Conservation (phyloP, 92 coral and sea anemone genomes). For the Montipora capitata region DNA sequence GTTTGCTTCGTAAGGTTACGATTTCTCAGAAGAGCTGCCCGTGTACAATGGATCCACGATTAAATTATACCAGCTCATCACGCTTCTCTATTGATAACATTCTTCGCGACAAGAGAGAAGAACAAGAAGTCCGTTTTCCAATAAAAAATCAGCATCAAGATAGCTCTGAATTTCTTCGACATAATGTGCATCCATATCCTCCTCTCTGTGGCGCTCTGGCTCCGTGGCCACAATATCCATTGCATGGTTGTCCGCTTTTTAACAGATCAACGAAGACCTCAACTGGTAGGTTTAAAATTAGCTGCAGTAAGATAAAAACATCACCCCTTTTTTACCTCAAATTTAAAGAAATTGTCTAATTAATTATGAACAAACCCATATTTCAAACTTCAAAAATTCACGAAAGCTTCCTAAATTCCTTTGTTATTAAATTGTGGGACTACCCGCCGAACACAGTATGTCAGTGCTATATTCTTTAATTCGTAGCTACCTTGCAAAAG, state of each 20-base stretch:
- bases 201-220: not conserved
- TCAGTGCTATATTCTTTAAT: too few species aligned
- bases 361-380: not conserved
- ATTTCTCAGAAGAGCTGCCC: not conserved
- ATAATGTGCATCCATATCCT: not conserved
- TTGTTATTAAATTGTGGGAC: too few species aligned
- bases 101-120: constrained; percentile 35
- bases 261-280: constrained; percentile 34
- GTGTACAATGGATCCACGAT: not conserved
- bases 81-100: constrained; percentile 50
- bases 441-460: not conserved
- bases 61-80: not conserved
- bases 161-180: constrained; percentile 4
- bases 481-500: too few species aligned
- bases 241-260: not conserved
- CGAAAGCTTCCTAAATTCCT: not conserved
- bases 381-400: not conserved
- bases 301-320: too few species aligned
- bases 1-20: not conserved
- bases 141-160: not conserved
- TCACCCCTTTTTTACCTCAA: not conserved
- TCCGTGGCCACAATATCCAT: constrained; percentile 11
- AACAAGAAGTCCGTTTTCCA: not conserved
- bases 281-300: constrained; percentile 23
- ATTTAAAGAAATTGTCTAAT: not conserved